These are phyloP conservation scores for Lumbricus terrestris DNA, from an alignment of 2,888 invertebrate genomes.

Conservation along the genomic window DNA sequence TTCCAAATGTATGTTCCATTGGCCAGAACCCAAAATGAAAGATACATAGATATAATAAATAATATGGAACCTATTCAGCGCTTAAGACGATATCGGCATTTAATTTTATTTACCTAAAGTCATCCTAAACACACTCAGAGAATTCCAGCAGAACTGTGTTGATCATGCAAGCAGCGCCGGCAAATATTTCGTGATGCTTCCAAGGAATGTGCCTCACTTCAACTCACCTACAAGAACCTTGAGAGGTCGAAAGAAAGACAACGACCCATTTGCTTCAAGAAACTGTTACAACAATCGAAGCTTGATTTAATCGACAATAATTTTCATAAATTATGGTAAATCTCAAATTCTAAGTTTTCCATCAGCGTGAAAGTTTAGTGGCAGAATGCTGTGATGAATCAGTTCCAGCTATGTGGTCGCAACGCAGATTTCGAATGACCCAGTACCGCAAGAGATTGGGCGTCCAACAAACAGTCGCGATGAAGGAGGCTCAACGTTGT, in stretches of 20 bases:
- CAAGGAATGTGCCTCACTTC: too few relatives aligned
- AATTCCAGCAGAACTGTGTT: neutral
- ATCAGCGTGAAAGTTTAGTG: neutral
- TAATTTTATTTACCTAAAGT: neutral
- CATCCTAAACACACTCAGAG: neutral
- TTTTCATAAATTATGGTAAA: neutral
- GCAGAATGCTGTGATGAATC: neutral
- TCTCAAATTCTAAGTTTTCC: neutral
- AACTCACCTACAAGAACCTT: neutral
- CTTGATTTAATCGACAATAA: conserved; percentile 3
- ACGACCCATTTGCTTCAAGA: neutral
- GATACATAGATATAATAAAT: neutral
- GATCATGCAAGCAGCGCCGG: neutral
- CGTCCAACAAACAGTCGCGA: conserved; percentile 83
- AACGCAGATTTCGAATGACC: conserved; percentile 66
- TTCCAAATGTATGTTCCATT: neutral
- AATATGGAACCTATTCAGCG: neutral
- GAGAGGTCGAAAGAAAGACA: neutral
- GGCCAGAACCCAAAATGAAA: neutral
- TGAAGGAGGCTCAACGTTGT: conserved; percentile 79
- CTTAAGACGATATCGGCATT: neutral
- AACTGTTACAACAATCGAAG: neutral
- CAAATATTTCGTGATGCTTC: neutral
- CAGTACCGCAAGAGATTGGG: conserved; percentile 78
- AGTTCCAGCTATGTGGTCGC: neutral